Conservation (phyloP, 2,888 invertebrate species). For the Polia nebulosa region DNA sequence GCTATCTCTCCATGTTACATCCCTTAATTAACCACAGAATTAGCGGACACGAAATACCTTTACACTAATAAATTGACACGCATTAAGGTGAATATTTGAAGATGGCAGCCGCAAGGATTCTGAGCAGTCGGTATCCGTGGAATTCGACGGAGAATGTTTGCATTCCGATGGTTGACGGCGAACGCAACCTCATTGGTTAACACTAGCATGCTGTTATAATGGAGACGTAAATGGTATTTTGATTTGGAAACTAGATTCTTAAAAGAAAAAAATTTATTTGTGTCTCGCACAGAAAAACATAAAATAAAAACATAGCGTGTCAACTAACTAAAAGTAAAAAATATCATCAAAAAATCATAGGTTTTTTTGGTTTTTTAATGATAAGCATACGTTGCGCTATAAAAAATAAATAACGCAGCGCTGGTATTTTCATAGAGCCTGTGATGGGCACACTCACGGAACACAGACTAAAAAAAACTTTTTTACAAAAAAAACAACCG, state of each 20-base stretch:
- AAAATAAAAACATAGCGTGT: too few relatives aligned
- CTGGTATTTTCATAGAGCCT: too few relatives aligned
- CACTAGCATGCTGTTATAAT: constrained; percentile 27
- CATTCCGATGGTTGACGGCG: constrained; percentile 64
- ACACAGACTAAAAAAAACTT: too few relatives aligned
- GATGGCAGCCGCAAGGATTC: constrained; percentile 63
- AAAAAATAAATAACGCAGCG: too few relatives aligned
- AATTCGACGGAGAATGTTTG: constrained; percentile 63
- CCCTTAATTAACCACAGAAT: neutral
- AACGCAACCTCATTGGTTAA: constrained; percentile 17
- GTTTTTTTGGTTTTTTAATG: too few relatives aligned
- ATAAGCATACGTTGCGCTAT: too few relatives aligned
- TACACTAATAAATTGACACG: constrained; percentile 22
- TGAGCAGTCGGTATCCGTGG: constrained; percentile 51
- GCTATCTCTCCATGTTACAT: neutral
- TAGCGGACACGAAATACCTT: constrained; percentile 1
- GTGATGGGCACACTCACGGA: too few relatives aligned
- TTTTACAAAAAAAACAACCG: too few relatives aligned
- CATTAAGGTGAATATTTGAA: constrained; percentile 61
- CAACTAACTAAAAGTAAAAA: too few relatives aligned
- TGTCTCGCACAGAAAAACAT: too few relatives aligned
- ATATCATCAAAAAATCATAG: too few relatives aligned
- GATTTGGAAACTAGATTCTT: neutral
- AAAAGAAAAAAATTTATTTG: too few relatives aligned
- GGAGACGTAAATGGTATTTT: neutral